Base-by-base conservation (phyloP, 2,888 invertebrate species). In the Electrophaes corylata region DNA sequence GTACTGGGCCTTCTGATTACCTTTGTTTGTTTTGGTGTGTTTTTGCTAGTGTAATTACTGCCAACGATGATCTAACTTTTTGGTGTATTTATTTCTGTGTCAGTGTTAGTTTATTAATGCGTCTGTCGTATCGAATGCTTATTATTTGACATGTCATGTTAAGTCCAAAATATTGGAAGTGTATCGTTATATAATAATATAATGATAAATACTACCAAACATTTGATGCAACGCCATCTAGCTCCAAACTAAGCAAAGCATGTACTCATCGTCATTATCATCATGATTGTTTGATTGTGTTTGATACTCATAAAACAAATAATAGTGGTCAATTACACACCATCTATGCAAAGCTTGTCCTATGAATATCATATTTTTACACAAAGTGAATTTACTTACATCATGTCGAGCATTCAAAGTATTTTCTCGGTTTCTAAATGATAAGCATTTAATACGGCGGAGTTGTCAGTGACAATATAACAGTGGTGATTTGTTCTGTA, bases 401-500 rank as follows among this genome's bases (percentile, higher is more conserved):
- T 10, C 8, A 29, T 29, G 10, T 29, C 20, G 1, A 5, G 20
- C 4, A 29, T 29, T 29, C 10, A 2, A 29, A 29, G 5, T 8
- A 8, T 26, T 6, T 0, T 1, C 26, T 10, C 8, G 26, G 1
- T n/a, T 40, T 40, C 37, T 16, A 23, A 54, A 57, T 45, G 62
- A 64, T 51, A 65, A 57, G 70, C 72, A 70, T 78, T 71, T 61
- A 70, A 68, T 75, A 72, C 69, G 72, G 54, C 70, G 67, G 59
- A 40, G 51, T 50, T 45, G 57, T 57, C 57, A 64, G 49, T 60
- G 67, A 67, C 67, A 65, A 67, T 67, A 67, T 60, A 51, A 63
- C 44, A 72, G 73, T 72, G 76, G 87, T 88, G 88, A 86, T 87
- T 79, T 78, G 86, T 89, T 88, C 78, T 71, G 76, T 87, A 85